A percentile compares a stretch with the other conserved stretches of the same genome.
These are phyloP conservation scores for Desoria tigrina DNA, from an alignment of 2,888 invertebrate species.

Conservation along the genomic window DNA sequence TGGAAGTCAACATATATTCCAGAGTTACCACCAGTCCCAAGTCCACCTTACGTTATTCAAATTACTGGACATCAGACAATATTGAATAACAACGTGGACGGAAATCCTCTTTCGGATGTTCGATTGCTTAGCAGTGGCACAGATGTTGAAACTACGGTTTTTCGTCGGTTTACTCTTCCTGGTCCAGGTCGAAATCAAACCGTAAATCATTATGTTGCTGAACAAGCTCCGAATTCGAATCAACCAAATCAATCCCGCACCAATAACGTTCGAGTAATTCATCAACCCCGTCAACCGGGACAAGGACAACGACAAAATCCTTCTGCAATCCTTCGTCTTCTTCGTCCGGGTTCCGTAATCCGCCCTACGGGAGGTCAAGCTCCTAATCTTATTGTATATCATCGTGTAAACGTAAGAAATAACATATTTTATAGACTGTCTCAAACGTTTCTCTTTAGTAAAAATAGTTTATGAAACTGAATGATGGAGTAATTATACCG, in stretches of 20 bases:
- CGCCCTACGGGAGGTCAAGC: constrained; percentile 9
- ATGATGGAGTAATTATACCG: too few species aligned
- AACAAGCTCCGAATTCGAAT: constrained; percentile 19
- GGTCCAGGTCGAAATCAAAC: constrained; percentile 18
- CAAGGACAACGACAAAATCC: not conserved
- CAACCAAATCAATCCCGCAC: constrained; percentile 13
- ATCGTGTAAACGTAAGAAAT: constrained; percentile 41
- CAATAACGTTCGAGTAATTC: not conserved
- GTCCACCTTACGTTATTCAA: constrained; percentile 48
- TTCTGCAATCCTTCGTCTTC: not conserved
- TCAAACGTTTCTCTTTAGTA: too few species aligned
- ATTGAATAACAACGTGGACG: constrained; percentile 16
- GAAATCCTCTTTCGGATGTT: constrained; percentile 47
- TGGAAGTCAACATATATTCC: constrained; percentile 51
- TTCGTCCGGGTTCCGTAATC: constrained; percentile 10
- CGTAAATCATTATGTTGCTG: constrained; percentile 15
- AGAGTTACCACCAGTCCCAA: constrained; percentile 43
- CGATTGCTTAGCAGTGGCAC: constrained; percentile 43
- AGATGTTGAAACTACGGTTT: constrained; percentile 32
- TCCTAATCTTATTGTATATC: constrained; percentile 47
- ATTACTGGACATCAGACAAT: constrained; percentile 35
- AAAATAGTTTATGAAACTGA: too few species aligned
- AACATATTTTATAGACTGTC: too few species aligned
- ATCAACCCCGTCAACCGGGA: constrained; percentile 4
- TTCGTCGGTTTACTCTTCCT: constrained; percentile 12